Base-by-base conservation (phyloP, 2,113 vertebrate genomes). In the Girardinichthys multiradiatus region DNA sequence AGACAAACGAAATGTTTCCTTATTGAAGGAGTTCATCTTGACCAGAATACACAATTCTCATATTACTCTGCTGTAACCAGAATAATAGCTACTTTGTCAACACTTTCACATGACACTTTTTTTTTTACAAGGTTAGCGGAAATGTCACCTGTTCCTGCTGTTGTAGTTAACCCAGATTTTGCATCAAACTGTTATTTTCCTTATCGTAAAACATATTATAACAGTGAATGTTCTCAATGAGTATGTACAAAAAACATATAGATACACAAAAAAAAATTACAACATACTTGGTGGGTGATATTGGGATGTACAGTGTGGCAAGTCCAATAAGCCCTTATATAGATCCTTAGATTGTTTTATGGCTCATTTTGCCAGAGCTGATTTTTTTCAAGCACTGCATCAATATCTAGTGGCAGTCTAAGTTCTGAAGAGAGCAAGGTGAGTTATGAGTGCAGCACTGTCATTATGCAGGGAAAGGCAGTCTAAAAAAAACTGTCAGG, bases 41-140 rank as follows among this genome's bases (percentile, higher is more conserved):
- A 75, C 74, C 70, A 64, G 90, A 82, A 80, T 69, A 72, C 70
- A 63, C 37, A 26, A 59, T 82, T 76, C 77, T 78, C 74, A 65
- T 69, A 80, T 81, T 81, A 76, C 61, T 62, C 72, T n/a, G 65
- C 57, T 83, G 76, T 77, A 85, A 89, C 88, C 78, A 72, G 79
- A 84, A 78, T 69, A 74, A 88, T 71, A 45, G 73, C 77, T 87
- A 70, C 68, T 67, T 80, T 73, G 77, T 87, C 90, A 90, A 79
- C 57, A 68, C 59, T 74, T 80, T 81, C 67, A 77, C 69, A 28
- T 87, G 54, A 64, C 76, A 76, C 76, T 90, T 86, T 90, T 62
- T 92, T 88, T 88, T 86, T 89, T 60, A 85, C 88, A 91, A 89
- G 84, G 91, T 90, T 76, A 87, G 76, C 75, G 4, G 72, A 87